Conservation (phyloP, 2,888 invertebrate species). For the Lepidonotus clava region DNA sequence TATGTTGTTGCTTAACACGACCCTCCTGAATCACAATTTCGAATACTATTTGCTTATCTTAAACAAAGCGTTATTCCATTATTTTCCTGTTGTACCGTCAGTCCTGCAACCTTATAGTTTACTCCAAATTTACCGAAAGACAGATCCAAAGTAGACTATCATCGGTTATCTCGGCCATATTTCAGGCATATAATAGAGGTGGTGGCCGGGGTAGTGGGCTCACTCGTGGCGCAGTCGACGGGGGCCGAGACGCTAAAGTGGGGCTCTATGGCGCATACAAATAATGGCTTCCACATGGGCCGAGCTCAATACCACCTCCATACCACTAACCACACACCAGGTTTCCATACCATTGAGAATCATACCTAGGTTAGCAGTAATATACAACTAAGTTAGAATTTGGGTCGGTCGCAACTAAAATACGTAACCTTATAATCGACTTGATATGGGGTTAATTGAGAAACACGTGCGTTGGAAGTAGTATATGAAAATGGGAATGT, state of each 20-base stretch:
- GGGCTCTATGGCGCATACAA: conserved; percentile 40
- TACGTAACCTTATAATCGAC: not conserved
- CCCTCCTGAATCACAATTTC: too few species aligned
- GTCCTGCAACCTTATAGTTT: conserved; percentile 9
- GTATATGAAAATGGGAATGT: conserved; percentile 20
- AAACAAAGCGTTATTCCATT: too few species aligned
- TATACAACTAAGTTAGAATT: too few species aligned
- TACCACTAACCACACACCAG: too few species aligned
- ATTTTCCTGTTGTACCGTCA: too few species aligned
- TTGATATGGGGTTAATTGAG: not conserved
- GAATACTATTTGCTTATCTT: too few species aligned
- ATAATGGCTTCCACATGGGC: conserved; percentile 41
- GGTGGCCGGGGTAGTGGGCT: conserved; percentile 13
- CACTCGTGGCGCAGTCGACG: not conserved
- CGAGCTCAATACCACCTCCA: too few species aligned
- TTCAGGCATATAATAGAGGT: conserved; percentile 8
- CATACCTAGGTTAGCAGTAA: not conserved
- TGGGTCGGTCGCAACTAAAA: too few species aligned
- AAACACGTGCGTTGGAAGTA: not conserved
- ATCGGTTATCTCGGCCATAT: not conserved
- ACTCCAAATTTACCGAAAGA: not conserved
- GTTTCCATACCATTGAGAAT: too few species aligned
- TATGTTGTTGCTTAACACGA: too few species aligned
- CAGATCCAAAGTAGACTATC: not conserved
- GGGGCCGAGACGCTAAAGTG: conserved; percentile 47